Percentiles rank a stretch among this genome's conserved stretches.
phyloP scores from a whole-genome alignment of 53 echinoderm and acorn worm species.

The Echinarachnius parma region DNA sequence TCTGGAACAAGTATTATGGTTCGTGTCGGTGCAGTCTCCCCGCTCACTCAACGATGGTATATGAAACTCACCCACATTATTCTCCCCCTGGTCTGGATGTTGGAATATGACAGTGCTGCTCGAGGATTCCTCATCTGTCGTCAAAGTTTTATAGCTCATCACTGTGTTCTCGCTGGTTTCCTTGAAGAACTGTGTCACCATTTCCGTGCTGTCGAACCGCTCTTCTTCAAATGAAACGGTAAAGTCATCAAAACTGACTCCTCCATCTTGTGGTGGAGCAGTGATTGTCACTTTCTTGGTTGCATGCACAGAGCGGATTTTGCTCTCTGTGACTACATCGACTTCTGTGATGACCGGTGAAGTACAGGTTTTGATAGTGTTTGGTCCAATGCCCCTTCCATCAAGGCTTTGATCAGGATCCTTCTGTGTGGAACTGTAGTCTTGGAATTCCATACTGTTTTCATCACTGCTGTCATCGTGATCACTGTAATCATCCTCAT shows the following conservation, averaged over 20 bases:
- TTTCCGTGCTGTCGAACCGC: slow-evolving; percentile 32
- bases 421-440: background rate
- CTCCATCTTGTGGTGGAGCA: background rate
- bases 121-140: slow-evolving; percentile 1
- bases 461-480: slow-evolving; percentile 1
- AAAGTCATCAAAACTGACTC: slow-evolving; percentile 4
- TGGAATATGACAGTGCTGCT: background rate
- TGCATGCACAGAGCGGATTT: background rate
- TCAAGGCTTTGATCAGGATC: background rate
- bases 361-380: background rate
- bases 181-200: slow-evolving; percentile 10
- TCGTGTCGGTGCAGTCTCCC: too few relatives aligned
- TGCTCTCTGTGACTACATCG: background rate
- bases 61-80: background rate
- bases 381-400: too few relatives aligned
- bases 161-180: slow-evolving; percentile 3
- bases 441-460: background rate
- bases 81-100: background rate
- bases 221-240: slow-evolving; percentile 21
- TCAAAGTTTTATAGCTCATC: background rate
- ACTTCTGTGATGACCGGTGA: slow-evolving; percentile 19
- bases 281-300: background rate
- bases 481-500: background rate
- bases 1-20: too few relatives aligned
- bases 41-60: background rate